Percentiles rank a stretch among this genome's conserved stretches.
These are phyloP conservation scores for Drosophila testacea DNA, from an alignment of 2,888 invertebrate genomes.

Conservation along the genomic window DNA sequence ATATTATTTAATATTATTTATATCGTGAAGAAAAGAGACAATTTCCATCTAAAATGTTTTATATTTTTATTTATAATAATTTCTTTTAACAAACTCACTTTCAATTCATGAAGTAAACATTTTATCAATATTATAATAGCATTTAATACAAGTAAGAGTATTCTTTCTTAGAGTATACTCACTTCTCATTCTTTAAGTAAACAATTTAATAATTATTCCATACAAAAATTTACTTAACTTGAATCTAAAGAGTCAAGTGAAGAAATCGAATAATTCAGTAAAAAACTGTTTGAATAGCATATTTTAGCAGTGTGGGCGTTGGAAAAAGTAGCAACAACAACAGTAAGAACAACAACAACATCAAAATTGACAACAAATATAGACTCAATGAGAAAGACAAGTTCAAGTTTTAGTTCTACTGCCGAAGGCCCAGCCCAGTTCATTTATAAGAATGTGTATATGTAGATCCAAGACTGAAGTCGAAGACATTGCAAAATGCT, in stretches of 20 bases:
- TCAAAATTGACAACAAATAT: conserved; percentile 1
- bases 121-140: no score
- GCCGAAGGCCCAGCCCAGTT: conserved; percentile 44
- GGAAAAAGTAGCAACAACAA: conserved; percentile 21
- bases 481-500: conserved; percentile 44
- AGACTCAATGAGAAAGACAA: conserved; percentile 37
- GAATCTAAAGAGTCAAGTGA: conserved; percentile 4
- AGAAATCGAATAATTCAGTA: conserved; percentile 9
- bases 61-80: no score
- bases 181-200: background rate
- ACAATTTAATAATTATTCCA: no score
- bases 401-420: conserved; percentile 40
- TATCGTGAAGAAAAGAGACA: no score
- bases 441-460: background rate
- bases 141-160: no score
- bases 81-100: no score
- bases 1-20: no score
- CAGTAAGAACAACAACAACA: conserved; percentile 12
- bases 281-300: conserved; percentile 35
- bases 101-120: no score
- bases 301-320: conserved; percentile 56
- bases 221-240: background rate
- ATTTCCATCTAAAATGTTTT: no score
- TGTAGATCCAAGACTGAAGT: conserved; percentile 8
- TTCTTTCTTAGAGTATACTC: no score